Evolutionary conservation across 2,888 invertebrate species (phyloP), one percentile per base, ranked within the genome.

Genomic region (Parthenolecanium corni): DNA sequence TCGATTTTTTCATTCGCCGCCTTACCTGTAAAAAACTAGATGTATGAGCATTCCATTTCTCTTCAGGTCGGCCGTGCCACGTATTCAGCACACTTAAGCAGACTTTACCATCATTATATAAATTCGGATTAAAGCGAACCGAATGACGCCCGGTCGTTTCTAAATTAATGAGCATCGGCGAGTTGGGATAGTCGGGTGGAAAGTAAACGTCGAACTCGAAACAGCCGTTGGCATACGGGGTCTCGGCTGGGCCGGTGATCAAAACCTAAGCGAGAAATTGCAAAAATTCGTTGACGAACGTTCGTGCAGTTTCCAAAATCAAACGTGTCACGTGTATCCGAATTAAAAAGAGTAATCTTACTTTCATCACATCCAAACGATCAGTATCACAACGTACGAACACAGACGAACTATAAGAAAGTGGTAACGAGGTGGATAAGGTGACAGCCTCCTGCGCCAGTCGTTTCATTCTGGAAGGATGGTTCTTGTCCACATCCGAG

Each of bases 11-110:
- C 31, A 31, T 31, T 31, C 31, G 9, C 40, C 49, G 49, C 12
- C 23, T 40, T 54, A 53, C 91, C 91, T 38, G 89, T 88, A 76
- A 79, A 72, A 95, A 92, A 74, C 91, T 92, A 49, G 92, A 93
- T 0, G 93, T 94, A 74, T 92, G 90, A 66, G 93, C 86, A 76
- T 63, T 63, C 94, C 94, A 95, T 74, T 93, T 92, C 76, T 95
- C 95, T 76, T 94, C 94, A 23, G 94, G 94, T 61, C 93, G 79
- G 6, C 94, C 94, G 74, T 94, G 93, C 94, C 94, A 95, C 2
- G 94, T 95, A 76, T 94, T 94, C 67, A 95, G 79, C 67, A 95
- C 90, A 68, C 92, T 92, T 72, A 95, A 83, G 74, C 94, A 95
- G 65, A 88, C 89, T 79, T 94, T 94, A 67, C 94, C 94, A 76